Conservation (phyloP, 2,888 invertebrate genomes). For the Neocrepidodera transversa region DNA sequence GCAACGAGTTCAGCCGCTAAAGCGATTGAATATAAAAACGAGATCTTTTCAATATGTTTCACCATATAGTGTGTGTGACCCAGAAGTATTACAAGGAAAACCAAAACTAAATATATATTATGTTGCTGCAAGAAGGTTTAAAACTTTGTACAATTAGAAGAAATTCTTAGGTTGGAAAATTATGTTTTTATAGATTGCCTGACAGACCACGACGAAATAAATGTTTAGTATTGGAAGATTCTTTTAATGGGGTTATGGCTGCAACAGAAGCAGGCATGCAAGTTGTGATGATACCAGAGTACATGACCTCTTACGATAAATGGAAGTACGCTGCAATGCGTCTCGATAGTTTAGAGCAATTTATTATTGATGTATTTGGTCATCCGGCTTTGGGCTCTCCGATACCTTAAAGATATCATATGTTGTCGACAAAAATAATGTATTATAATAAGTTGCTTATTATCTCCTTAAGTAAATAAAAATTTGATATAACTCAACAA, state of each 20-base stretch:
- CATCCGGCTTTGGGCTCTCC: conserved; percentile 64
- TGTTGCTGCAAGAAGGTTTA: conserved; percentile 66
- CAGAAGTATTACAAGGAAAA: conserved; percentile 72
- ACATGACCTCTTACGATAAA: conserved; percentile 59
- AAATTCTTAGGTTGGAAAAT: background rate
- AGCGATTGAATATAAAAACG: conserved; percentile 58
- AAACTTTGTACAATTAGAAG: background rate
- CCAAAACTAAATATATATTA: conserved; percentile 75
- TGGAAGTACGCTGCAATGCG: conserved; percentile 72
- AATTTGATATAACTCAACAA: too few relatives aligned
- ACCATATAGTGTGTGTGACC: conserved; percentile 70
- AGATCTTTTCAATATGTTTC: conserved; percentile 63
- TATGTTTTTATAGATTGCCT: conserved; percentile 65
- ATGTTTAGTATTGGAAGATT: conserved; percentile 90
- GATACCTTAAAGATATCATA: background rate
- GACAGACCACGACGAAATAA: conserved; percentile 68
- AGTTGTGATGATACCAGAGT: conserved; percentile 81
- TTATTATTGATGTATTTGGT: conserved; percentile 87
- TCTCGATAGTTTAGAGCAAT: conserved; percentile 72
- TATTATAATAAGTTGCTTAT: too few relatives aligned
- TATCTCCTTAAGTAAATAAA: too few relatives aligned
- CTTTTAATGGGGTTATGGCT: conserved; percentile 84
- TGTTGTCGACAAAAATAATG: too few relatives aligned
- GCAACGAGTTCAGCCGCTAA: too few relatives aligned
- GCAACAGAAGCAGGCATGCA: conserved; percentile 85